Evolutionary conservation across 2,113 vertebrate genomes (phyloP).

Genomic region (Callocephalon fimbriatum): DNA sequence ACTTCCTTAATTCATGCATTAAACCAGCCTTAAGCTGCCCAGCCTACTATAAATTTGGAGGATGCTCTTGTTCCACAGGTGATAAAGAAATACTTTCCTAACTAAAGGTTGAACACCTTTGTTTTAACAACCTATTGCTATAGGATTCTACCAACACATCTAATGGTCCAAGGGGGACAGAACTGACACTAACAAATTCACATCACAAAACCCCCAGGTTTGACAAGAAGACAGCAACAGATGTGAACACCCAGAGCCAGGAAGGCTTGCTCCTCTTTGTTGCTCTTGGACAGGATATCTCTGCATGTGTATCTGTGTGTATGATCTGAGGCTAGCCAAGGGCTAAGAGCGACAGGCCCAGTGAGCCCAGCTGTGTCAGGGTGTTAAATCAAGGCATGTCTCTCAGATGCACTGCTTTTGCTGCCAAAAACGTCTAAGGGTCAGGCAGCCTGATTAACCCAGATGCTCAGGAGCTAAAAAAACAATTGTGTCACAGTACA

Average conservation of each 20-base stretch:
- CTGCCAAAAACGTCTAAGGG: constrained; percentile 57
- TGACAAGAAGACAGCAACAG: constrained; percentile 5
- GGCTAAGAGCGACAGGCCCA: not conserved
- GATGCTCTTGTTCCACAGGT: not conserved
- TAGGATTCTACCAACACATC: not conserved
- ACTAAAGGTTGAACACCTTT: not conserved
- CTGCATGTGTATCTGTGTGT: not conserved
- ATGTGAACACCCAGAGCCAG: not conserved
- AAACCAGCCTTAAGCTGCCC: not conserved
- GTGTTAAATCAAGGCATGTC: constrained; percentile 35
- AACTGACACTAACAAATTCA: not conserved
- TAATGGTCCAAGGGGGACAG: not conserved
- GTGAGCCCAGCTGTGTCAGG: constrained; percentile 23
- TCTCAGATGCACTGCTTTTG: constrained; percentile 21
- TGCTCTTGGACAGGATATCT: constrained; percentile 5
- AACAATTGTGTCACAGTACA: not conserved
- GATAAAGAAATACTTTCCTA: not conserved
- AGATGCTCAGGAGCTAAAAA: constrained; percentile 32
- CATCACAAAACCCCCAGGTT: not conserved
- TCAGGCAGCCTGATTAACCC: constrained; percentile 40
- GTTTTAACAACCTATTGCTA: not conserved
- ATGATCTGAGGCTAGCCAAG: constrained; percentile 14
- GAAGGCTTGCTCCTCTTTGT: not conserved
- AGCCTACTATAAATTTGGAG: not conserved
- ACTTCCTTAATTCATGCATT: not conserved